A percentile compares a stretch with the other conserved stretches of the same genome.
Conservation (phyloP, 2,888 invertebrate species). For the Hydroisotoma schaefferi region DNA sequence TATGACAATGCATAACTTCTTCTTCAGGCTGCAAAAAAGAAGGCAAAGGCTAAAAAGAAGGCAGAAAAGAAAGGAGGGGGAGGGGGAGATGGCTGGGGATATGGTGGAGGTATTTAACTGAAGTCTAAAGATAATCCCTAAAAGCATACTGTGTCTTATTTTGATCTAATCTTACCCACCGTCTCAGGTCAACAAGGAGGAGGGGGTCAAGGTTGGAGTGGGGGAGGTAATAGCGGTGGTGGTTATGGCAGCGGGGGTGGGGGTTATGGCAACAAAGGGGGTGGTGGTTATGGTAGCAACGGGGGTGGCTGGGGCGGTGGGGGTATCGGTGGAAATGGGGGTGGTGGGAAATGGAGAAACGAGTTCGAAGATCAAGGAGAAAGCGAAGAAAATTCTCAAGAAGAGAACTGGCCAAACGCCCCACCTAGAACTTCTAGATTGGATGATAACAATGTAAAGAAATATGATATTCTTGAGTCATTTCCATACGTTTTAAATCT, state of each 20-base stretch:
- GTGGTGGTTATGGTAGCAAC: conserved; percentile 5
- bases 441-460: neutral
- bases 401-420: conserved; percentile 6
- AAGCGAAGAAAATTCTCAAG: neutral
- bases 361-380: neutral
- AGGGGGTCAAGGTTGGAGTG: neutral
- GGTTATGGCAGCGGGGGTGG: neutral
- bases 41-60: neutral
- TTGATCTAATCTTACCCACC: no score
- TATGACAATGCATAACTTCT: neutral
- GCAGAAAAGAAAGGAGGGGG: conserved; percentile 1
- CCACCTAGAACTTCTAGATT: neutral
- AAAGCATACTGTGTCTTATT: no score
- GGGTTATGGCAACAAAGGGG: neutral
- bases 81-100: neutral
- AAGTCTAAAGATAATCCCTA: no score
- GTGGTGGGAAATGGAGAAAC: conserved; percentile 4
- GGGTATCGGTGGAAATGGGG: neutral
- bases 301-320: conserved; percentile 3
- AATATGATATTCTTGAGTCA: neutral
- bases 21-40: neutral
- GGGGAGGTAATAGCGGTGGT: neutral
- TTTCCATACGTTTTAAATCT: neutral
- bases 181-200: no score
- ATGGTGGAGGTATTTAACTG: neutral